Evolutionary conservation across 2,888 invertebrate species (phyloP).

Genomic region (Temnothorax rugatulus): DNA sequence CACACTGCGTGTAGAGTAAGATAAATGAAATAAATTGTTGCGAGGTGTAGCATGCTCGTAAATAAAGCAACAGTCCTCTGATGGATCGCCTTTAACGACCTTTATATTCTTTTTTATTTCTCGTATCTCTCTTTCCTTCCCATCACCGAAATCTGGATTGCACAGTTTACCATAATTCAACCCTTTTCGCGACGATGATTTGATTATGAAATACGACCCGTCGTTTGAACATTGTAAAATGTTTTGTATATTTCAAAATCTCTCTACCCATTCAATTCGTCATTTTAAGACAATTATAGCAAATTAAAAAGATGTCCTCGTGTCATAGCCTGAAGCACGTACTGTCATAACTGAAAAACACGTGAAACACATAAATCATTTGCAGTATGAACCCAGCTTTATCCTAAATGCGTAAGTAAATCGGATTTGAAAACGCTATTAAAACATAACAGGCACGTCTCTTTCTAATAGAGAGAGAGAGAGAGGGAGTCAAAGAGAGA

Average conservation of each 20-base stretch:
- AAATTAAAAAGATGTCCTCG: not conserved
- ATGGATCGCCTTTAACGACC: constrained; percentile 45
- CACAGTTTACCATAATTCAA: constrained; percentile 51
- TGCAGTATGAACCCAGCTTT: not conserved
- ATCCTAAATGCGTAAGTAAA: constrained; percentile 16
- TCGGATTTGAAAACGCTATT: constrained; percentile 29
- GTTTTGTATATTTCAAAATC: not conserved
- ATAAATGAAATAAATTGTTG: constrained; percentile 57
- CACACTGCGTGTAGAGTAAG: constrained; percentile 22
- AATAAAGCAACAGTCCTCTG: constrained; percentile 58
- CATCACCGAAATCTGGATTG: constrained; percentile 52
- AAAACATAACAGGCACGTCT: not conserved
- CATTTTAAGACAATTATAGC: not conserved
- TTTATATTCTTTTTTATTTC: constrained; percentile 39
- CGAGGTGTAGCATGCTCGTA: constrained; percentile 50
- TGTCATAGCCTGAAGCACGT: not conserved
- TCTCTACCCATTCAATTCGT: not conserved
- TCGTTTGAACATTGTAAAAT: not conserved
- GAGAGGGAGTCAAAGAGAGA: not conserved
- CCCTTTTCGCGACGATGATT: constrained; percentile 29
- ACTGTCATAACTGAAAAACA: not conserved
- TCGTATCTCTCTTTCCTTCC: constrained; percentile 2
- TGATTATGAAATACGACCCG: constrained; percentile 7
- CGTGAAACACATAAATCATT: not conserved
- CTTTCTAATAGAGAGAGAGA: not conserved